Base-by-base conservation (phyloP, 2,797 vertebrate species). In the Vultur gryphus region DNA sequence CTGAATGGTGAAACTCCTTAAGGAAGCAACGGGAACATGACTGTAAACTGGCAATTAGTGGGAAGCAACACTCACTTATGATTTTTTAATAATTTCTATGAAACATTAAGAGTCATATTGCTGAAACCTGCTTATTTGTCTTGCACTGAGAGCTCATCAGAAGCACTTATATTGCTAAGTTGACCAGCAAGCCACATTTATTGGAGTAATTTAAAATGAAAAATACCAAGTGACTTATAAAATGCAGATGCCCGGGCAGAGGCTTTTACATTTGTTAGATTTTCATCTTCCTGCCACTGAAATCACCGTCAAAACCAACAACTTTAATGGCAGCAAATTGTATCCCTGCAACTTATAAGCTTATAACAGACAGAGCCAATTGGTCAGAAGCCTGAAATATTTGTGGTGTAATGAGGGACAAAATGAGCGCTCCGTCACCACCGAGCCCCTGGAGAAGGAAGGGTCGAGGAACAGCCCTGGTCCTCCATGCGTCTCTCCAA, bases 31-130 rank as follows among this genome's bases (percentile, higher is more conserved):
- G 23, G 84, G 73, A 81, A 54, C 43, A 9, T 0, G 20, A 23
- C 49, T 66, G 48, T 25, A 72, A 92, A 80, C 1, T 24, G 93
- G 61, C 59, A 88, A 91, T 91, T 94, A 83, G 70, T 37, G 76
- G 85, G 86, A 84, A 93, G 81, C 28, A 77, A n/a, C 21, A 6
- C 75, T 88, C 19, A 13, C 31, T 86, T 71, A 72, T 41, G 84
- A 58, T 41, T 83, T 92, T 95, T 93, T 59, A 91, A 92, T 95
- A 76, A 95, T 92, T 84, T 83, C 86, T 87, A 10, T 25, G 76
- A 84, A 94, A 91, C 25, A 8, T 43, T 75, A 31, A 25, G 16
- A 93, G 31, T 80, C 29, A 21, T 57, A 48, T 70, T 76, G 46
- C 86, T 69, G 78, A 92, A 93, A 87, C 57, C 64, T 76, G 35